Evolutionary conservation across 2,888 invertebrate genomes (phyloP), one percentile per base, ranked within the genome.

Genomic region (Epicampocera succincta): DNA sequence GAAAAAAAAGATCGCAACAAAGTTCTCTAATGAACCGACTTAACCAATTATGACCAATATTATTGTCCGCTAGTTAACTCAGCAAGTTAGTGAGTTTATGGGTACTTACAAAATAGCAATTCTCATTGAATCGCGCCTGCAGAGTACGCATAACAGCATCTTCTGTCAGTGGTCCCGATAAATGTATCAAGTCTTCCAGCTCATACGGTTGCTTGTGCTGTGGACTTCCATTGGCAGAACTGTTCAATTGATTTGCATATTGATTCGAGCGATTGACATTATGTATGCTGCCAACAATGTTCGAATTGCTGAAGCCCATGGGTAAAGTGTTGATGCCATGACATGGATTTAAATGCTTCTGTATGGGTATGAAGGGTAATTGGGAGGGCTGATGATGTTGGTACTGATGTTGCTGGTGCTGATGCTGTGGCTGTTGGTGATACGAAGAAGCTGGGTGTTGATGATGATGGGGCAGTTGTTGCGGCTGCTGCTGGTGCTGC

Each of bases 111-210:
- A 96, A 97, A 89, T 96, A 96, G 88, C 96, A 95, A 86, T 95
- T 94, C 85, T 95, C 95, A 88, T 94, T 94, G 92, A 98, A 98
- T 88, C 98, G 93, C 11, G 97, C 95, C 90, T 98, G 97, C 84
- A 98, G 93, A 87, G 97, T 96, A 90, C 96, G 95, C 91, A 98
- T 95, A 61, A 98, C 95, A 77, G 97, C 97, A 91, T 98, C 97
- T 91, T 98, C 98, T 42, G 97, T 98, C 87, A 98, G 94, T 68
- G 98, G 98, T 42, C 97, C 97, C 58, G 96, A 94, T 87, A 98
- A 92, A 92, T 98, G 97, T 90, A 98, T 98, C 87, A 98, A 94
- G 92, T 98, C 98, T 88, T 97, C 95, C 89, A 96, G 93, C 91
- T 95, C 90, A 74, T 86, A 85, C 29, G 88, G 87, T 56, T 87